Conservation (phyloP, 37 sponge, comb jelly and placozoan genomes). For the Eunapius fragilis region DNA sequence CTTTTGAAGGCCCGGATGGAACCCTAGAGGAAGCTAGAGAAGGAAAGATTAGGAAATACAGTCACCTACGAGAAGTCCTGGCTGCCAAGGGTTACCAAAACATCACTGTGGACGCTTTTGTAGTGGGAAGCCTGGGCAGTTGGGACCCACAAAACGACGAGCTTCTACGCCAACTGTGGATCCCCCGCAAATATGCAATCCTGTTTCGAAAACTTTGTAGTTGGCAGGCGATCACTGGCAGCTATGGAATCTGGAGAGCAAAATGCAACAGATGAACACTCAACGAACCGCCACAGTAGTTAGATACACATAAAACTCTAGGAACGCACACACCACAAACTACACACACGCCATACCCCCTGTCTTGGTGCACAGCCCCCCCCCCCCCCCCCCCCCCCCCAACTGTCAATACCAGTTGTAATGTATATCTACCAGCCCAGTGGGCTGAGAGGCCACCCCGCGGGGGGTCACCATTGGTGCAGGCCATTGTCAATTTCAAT, state of each 20-base stretch:
- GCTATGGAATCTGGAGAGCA: not conserved
- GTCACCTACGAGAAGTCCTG: not conserved
- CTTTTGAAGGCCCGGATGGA: not conserved
- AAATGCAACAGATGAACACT: not conserved
- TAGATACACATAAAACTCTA: not conserved
- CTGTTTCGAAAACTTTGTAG: not conserved
- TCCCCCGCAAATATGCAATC: not conserved
- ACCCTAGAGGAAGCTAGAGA: not conserved
- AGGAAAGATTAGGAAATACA: not conserved
- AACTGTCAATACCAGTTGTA: not conserved
- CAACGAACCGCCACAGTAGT: too few species aligned
- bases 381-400: too few species aligned
- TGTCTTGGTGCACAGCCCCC: too few species aligned
- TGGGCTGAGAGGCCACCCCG: not conserved
- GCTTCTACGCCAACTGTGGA: not conserved
- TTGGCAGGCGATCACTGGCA: not conserved
- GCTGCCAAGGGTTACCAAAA: not conserved
- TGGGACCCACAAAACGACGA: not conserved
- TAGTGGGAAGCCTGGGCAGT: not conserved
- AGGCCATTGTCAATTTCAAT: not conserved
- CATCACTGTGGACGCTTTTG: constrained; percentile 1
- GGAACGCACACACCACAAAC: not conserved
- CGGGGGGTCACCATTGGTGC: not conserved
- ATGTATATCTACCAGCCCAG: not conserved
- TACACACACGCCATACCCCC: too few species aligned